phyloP scores from a whole-genome alignment of 2,113 vertebrate species.

The Peromyscus californicus region DNA sequence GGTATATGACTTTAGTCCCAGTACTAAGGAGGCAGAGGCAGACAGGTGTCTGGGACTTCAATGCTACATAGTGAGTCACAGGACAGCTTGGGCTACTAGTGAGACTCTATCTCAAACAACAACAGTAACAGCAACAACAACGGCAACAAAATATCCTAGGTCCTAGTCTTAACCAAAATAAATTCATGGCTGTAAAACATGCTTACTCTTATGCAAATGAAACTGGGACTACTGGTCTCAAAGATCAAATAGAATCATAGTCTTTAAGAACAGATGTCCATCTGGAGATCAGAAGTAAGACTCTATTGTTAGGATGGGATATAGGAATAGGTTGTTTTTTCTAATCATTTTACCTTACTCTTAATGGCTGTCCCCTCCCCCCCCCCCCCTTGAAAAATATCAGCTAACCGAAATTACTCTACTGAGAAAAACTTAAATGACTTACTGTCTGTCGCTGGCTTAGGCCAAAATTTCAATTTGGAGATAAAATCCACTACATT shows the following conservation, averaged over 20 bases:
- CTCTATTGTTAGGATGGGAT: not conserved
- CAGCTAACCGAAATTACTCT: conserved; percentile 46
- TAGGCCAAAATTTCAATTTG: conserved; percentile 81
- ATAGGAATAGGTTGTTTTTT: conserved; percentile 38
- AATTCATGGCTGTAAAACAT: not conserved
- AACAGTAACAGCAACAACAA: not conserved
- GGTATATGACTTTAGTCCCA: not conserved
- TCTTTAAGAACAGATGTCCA: conserved; percentile 50
- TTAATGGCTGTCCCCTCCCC: conserved; percentile 11
- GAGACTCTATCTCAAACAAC: not conserved
- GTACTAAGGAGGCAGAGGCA: not conserved
- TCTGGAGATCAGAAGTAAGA: conserved; percentile 25
- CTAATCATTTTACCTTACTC: conserved; percentile 55
- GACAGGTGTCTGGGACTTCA: not conserved
- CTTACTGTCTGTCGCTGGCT: conserved; percentile 70
- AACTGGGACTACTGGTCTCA: conserved; percentile 10
- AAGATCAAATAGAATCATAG: not conserved
- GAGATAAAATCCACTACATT: conserved; percentile 79
- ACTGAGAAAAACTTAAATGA: conserved; percentile 68
- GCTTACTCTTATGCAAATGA: not conserved
- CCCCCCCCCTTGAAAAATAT: not conserved
- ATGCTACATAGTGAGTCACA: not conserved
- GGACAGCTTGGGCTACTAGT: no score
- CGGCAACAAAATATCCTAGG: not conserved
- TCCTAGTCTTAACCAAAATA: not conserved